A percentile compares a stretch with the other conserved stretches of the same genome.
Evolutionary conservation across 2,797 vertebrate genomes (phyloP).

Genomic region (Phoxinus dragarum): DNA sequence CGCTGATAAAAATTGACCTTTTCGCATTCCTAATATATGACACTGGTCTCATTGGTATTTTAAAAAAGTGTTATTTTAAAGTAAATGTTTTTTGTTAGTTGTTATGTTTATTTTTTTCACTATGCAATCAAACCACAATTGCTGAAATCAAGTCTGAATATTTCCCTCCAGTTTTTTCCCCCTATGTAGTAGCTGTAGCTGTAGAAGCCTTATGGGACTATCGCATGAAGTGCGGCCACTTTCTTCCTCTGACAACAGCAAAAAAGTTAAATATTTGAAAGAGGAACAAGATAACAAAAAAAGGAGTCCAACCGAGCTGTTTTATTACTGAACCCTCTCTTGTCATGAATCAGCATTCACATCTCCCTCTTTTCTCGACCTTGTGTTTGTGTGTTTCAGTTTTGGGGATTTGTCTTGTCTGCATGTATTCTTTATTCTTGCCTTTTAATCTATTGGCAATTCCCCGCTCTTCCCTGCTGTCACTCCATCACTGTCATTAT

Average conservation of each 20-base stretch:
- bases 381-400: constrained; percentile 60
- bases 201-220: constrained; percentile 71
- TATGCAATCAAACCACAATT: neutral
- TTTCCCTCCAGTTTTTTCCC: neutral
- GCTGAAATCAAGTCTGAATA: neutral
- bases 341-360: constrained; percentile 7
- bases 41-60: neutral
- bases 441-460: constrained; percentile 63
- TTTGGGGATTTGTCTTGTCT: constrained; percentile 49
- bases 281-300: constrained; percentile 13
- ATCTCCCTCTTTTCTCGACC: neutral
- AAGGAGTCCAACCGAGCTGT: constrained; percentile 67
- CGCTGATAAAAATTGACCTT: neutral
- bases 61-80: neutral
- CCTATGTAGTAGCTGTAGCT: neutral
- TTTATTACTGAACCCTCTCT: constrained; percentile 72
- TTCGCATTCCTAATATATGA: neutral
- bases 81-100: neutral
- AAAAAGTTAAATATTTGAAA: constrained; percentile 24
- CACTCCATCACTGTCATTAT: constrained; percentile 70
- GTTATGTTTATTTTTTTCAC: neutral
- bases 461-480: constrained; percentile 16
- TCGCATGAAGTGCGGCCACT: constrained; percentile 52
- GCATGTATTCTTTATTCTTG: constrained; percentile 64
- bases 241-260: constrained; percentile 43